phyloP scores from a whole-genome alignment of 2,113 vertebrate species.

The Periophthalmus modestus region DNA sequence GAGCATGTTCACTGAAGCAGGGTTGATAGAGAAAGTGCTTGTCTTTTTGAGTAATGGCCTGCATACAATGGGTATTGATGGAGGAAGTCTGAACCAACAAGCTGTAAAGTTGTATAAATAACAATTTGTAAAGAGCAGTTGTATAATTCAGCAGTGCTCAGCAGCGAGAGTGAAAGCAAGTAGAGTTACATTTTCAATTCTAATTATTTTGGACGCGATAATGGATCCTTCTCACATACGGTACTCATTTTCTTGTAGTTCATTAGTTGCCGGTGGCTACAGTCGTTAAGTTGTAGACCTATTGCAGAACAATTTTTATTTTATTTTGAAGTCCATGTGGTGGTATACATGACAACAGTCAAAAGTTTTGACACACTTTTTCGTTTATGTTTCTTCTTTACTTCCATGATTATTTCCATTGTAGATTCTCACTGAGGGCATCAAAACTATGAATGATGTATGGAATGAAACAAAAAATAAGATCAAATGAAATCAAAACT shows the following conservation, averaged over 20 bases:
- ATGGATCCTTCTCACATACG: background rate
- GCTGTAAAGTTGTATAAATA: conserved; percentile 6
- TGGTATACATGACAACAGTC: no score
- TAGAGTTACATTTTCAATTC: background rate
- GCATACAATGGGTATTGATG: background rate
- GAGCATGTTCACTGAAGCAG: conserved; percentile 21
- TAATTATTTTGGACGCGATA: background rate
- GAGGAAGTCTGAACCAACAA: background rate
- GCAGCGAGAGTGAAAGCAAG: background rate
- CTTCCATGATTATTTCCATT: no score
- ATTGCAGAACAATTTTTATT: no score
- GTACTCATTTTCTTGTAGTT: background rate
- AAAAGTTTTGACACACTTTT: no score
- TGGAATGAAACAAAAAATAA: no score
- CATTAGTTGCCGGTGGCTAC: no score
- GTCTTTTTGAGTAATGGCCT: conserved; percentile 3
- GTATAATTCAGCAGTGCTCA: background rate
- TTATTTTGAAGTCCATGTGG: no score
- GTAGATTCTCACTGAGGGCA: no score
- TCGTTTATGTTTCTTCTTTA: no score
- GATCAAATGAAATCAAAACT: no score
- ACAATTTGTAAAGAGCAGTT: background rate
- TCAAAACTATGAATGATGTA: no score
- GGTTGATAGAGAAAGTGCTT: conserved; percentile 8
- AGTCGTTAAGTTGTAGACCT: no score